These are phyloP conservation scores for Phengaris alcon DNA, from an alignment of 2,888 invertebrate genomes.

Conservation along the genomic window DNA sequence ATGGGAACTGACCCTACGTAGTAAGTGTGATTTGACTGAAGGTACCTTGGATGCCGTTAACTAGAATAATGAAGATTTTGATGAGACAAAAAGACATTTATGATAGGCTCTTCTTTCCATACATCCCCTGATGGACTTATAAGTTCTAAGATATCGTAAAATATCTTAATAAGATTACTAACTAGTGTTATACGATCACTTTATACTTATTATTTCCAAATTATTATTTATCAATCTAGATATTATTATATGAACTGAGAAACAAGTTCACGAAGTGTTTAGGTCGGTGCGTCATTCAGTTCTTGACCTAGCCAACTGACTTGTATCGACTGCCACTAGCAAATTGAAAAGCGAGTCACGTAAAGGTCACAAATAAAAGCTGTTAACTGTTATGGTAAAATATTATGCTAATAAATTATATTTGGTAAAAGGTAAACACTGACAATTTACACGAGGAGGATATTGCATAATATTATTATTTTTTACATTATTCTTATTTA, in stretches of 20 bases:
- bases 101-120: too few relatives aligned
- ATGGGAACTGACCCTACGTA: too few relatives aligned
- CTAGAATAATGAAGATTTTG: too few relatives aligned
- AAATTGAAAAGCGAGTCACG: slow-evolving; percentile 18
- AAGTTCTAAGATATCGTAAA: too few relatives aligned
- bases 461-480: background rate
- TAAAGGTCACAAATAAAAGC: slow-evolving; percentile 20
- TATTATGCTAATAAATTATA: background rate
- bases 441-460: background rate
- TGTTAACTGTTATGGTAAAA: background rate
- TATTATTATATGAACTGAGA: background rate
- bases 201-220: background rate
- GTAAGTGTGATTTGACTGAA: too few relatives aligned
- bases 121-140: too few relatives aligned
- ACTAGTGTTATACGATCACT: background rate
- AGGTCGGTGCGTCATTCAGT: slow-evolving; percentile 14
- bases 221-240: background rate
- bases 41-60: too few relatives aligned
- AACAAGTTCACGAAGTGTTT: background rate
- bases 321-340: slow-evolving; percentile 1
- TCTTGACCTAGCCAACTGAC: slow-evolving; percentile 25
- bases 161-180: too few relatives aligned
- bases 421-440: background rate
- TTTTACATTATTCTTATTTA: background rate
- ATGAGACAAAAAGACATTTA: too few relatives aligned